phyloP scores from a whole-genome alignment of 2,888 invertebrate genomes.

The Cynaeus angustus region DNA sequence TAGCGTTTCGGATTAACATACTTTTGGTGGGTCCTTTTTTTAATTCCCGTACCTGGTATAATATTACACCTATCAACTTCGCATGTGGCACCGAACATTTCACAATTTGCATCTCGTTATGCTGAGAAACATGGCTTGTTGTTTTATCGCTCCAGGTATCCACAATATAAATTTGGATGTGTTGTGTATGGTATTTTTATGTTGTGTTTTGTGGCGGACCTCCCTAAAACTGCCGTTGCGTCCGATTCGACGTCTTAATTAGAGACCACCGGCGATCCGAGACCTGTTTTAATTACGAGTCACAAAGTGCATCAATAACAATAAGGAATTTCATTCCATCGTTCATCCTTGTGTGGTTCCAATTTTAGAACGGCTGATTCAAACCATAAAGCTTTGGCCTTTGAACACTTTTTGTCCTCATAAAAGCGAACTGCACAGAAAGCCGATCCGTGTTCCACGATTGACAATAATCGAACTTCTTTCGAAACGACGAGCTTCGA shows the following conservation, averaged over 20 bases:
- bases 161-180: slow-evolving; percentile 24
- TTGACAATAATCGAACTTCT: slow-evolving; percentile 54
- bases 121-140: slow-evolving; percentile 26
- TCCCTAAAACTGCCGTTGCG: slow-evolving; percentile 17
- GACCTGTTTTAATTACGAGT: slow-evolving; percentile 53
- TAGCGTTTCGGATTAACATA: no score
- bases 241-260: slow-evolving; percentile 55
- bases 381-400: slow-evolving; percentile 53
- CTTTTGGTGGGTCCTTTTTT: slow-evolving; percentile 4
- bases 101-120: slow-evolving; percentile 39
- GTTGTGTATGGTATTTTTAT: slow-evolving; percentile 21
- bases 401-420: slow-evolving; percentile 54
- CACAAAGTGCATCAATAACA: slow-evolving; percentile 48
- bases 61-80: slow-evolving; percentile 21
- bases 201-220: slow-evolving; percentile 17
- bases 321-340: slow-evolving; percentile 57
- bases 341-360: slow-evolving; percentile 55
- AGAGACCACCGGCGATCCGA: slow-evolving; percentile 46
- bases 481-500: slow-evolving; percentile 22
- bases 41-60: slow-evolving; percentile 9
- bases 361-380: slow-evolving; percentile 55
- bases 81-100: slow-evolving; percentile 24
- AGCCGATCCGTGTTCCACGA: slow-evolving; percentile 50
- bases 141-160: slow-evolving; percentile 33
- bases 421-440: slow-evolving; percentile 54